Evolutionary conservation across 2,888 invertebrate species (phyloP).

Genomic region (Chymomyza caudatula): DNA sequence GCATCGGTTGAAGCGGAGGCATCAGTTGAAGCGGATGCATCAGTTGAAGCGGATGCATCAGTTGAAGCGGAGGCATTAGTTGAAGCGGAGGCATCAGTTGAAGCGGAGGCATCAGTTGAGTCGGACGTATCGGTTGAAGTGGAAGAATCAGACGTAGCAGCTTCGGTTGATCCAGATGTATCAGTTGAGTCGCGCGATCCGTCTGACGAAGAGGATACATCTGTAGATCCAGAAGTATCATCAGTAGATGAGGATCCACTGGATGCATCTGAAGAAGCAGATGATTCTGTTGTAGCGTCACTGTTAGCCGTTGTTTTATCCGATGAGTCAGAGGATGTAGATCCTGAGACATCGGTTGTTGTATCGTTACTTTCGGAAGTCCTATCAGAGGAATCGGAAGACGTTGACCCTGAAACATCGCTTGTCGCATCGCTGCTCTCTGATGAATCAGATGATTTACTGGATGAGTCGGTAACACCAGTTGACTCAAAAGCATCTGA

Average conservation of each 20-base stretch:
- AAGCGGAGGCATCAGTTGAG: conserved; percentile 20
- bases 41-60: conserved; percentile 36
- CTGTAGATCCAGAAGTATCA: conserved; percentile 23
- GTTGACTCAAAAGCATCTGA: conserved; percentile 24
- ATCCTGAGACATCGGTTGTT: conserved; percentile 35
- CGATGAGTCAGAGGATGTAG: conserved; percentile 38
- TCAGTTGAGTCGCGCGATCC: conserved; percentile 24
- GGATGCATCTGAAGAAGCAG: conserved; percentile 9
- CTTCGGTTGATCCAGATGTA: conserved; percentile 27
- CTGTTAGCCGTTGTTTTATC: conserved; percentile 25
- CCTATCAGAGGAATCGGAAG: conserved; percentile 26
- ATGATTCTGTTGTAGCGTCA: conserved; percentile 2
- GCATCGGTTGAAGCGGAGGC: conserved; percentile 31
- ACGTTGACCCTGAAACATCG: conserved; percentile 35
- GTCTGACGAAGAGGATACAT: conserved; percentile 32
- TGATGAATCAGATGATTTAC: conserved; percentile 25
- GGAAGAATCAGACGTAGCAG: conserved; percentile 10
- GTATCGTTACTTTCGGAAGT: conserved; percentile 11
- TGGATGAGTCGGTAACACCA: conserved; percentile 26
- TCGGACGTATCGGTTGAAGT: conserved; percentile 18
- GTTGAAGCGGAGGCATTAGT: conserved; percentile 21
- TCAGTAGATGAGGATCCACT: conserved; percentile 1
- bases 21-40: conserved; percentile 26
- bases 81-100: conserved; percentile 13
- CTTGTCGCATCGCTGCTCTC: conserved; percentile 19